Percentiles rank a stretch among this genome's conserved stretches.
phyloP scores from a whole-genome alignment of 2,113 vertebrate genomes.

The Corvus moneduloides region DNA sequence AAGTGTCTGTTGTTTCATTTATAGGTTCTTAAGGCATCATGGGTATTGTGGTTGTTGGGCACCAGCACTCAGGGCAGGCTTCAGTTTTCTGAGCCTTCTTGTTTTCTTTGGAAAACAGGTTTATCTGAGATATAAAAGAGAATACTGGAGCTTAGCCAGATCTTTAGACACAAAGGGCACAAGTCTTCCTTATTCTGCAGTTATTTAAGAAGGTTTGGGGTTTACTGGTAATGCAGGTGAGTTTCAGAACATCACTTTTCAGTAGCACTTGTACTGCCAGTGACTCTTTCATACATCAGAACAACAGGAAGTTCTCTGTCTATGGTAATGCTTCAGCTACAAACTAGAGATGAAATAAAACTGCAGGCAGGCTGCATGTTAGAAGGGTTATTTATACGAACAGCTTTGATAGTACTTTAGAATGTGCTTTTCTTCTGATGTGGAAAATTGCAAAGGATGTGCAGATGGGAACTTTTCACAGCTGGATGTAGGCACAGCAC shows the following conservation, averaged over 20 bases:
- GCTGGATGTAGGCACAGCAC: background rate
- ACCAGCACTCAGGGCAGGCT: background rate
- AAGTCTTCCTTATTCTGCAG: background rate
- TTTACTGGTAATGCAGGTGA: background rate
- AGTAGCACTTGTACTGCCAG: background rate
- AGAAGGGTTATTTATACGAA: background rate
- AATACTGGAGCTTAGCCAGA: background rate
- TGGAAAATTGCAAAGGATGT: background rate
- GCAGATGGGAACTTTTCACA: background rate
- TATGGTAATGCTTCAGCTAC: background rate
- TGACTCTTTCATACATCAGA: background rate
- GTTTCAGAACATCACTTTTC: background rate
- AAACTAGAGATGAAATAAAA: background rate
- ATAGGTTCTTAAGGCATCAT: background rate
- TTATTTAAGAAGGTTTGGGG: background rate
- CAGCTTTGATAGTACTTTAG: background rate
- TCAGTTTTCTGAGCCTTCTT: background rate
- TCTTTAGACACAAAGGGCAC: background rate
- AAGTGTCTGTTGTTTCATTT: background rate
- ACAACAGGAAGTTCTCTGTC: background rate
- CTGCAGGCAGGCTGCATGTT: background rate
- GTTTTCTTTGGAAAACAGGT: background rate
- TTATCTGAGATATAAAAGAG: background rate
- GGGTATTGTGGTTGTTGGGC: background rate
- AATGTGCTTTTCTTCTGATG: background rate